A percentile compares a stretch with the other conserved stretches of the same genome.
phyloP scores from a whole-genome alignment of 2,797 vertebrate genomes.

The Holocentrus rufus region DNA sequence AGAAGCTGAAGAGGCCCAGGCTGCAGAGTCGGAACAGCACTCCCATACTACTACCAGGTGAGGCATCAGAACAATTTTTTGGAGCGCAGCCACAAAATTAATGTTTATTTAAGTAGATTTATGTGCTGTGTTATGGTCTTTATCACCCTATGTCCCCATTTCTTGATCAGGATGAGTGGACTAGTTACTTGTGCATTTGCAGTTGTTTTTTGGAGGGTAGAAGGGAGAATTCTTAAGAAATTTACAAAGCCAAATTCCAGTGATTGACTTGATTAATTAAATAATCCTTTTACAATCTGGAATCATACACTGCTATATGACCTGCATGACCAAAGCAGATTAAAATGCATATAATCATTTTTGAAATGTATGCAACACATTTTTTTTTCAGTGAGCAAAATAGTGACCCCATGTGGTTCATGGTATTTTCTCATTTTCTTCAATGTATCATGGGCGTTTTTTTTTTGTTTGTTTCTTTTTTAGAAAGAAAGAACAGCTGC shows the following conservation, averaged over 20 bases:
- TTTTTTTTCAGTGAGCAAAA: background rate
- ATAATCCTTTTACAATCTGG: background rate
- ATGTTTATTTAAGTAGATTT: background rate
- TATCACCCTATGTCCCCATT: background rate
- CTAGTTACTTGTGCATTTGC: background rate
- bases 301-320: background rate
- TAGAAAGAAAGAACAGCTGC: background rate
- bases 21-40: constrained; percentile 72
- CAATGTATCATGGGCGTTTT: background rate
- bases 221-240: background rate
- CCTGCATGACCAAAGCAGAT: background rate
- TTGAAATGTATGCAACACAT: background rate
- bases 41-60: constrained; percentile 66
- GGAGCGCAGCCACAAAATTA: background rate
- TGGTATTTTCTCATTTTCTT: background rate
- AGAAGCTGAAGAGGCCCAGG: constrained; percentile 82
- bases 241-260: background rate
- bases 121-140: background rate
- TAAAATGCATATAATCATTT: background rate
- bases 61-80: constrained; percentile 26
- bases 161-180: background rate
- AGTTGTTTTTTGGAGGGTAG: too few relatives aligned
- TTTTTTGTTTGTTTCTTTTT: too few relatives aligned
- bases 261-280: background rate
- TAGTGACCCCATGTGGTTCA: constrained; percentile 1